A percentile compares a stretch with the other conserved stretches of the same genome.
phyloP scores from a whole-genome alignment of 2,888 invertebrate genomes.

The Hypercompe scribonia region DNA sequence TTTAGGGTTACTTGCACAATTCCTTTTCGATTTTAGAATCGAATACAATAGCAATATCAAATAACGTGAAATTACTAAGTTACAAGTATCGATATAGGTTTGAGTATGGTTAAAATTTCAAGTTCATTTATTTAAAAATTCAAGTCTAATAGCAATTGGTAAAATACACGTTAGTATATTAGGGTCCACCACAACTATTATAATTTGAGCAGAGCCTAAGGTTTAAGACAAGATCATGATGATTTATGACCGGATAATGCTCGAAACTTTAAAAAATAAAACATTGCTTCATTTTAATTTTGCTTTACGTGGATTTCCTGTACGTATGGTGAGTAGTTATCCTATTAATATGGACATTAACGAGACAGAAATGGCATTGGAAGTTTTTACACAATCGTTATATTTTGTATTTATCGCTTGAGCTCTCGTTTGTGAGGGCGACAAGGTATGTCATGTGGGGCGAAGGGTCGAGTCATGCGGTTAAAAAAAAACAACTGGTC shows the following conservation, averaged over 20 bases:
- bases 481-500: background rate
- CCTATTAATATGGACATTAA: background rate
- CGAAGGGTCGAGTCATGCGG: no score
- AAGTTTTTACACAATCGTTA: background rate
- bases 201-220: background rate
- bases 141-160: background rate
- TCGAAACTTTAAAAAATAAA: background rate
- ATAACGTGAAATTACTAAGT: background rate
- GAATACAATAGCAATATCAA: background rate
- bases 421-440: background rate
- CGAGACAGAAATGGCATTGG: background rate
- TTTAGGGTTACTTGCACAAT: no score
- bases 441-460: background rate
- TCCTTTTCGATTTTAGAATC: background rate
- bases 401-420: background rate
- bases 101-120: background rate
- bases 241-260: background rate
- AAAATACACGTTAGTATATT: background rate
- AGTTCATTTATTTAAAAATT: background rate
- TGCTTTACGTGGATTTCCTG: background rate
- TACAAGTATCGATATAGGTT: background rate
- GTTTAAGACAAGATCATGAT: slow-evolving; percentile 6
- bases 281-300: slow-evolving; percentile 1
- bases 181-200: background rate
- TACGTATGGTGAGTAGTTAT: background rate